Evolutionary conservation across 2,888 invertebrate genomes (phyloP).

Genomic region (Cetonia aurata): DNA sequence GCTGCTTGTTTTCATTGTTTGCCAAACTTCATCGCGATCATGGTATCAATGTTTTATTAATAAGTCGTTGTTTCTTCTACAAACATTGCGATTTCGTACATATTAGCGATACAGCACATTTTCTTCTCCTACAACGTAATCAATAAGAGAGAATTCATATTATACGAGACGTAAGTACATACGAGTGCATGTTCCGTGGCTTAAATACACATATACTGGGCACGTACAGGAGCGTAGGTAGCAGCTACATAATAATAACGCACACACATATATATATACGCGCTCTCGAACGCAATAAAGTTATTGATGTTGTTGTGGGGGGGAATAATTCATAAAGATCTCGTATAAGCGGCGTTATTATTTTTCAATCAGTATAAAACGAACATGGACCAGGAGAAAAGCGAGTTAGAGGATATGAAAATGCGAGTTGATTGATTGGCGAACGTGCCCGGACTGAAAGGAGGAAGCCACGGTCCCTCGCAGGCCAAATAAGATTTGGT

Average conservation of each 20-base stretch:
- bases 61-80: conserved; percentile 19
- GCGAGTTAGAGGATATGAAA: conserved; percentile 64
- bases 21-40: conserved; percentile 17
- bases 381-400: conserved; percentile 59
- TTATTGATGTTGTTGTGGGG: conserved; percentile 60
- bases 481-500: conserved; percentile 47
- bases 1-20: conserved; percentile 21
- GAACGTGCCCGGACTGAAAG: conserved; percentile 63
- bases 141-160: conserved; percentile 9
- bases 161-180: background rate
- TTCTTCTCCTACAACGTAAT: conserved; percentile 12
- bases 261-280: conserved; percentile 15
- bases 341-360: conserved; percentile 64
- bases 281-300: conserved; percentile 52
- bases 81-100: conserved; percentile 27
- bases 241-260: background rate
- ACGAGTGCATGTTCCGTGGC: conserved; percentile 1
- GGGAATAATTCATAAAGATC: conserved; percentile 53
- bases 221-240: background rate
- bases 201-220: conserved; percentile 10
- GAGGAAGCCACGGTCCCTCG: conserved; percentile 48
- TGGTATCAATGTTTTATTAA: conserved; percentile 31
- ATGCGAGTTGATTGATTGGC: conserved; percentile 65
- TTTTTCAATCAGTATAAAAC: conserved; percentile 65
- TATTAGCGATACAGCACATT: conserved; percentile 32